Evolutionary conservation across 2,113 vertebrate genomes (phyloP).

Genomic region (Microcebus lehilahytsara): DNA sequence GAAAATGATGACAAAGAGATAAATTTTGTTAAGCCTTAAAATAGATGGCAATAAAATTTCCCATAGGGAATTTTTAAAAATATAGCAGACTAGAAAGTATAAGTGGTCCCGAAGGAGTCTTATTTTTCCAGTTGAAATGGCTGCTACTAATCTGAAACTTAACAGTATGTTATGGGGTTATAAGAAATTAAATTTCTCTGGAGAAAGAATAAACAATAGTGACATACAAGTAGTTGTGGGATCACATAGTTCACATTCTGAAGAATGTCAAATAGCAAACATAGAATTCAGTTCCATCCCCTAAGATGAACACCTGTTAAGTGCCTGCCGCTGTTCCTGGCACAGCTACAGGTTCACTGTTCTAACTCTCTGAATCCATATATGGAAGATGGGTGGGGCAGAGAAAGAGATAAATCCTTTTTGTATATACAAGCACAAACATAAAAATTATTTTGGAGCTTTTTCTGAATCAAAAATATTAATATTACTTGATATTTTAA

Average conservation of each 20-base stretch:
- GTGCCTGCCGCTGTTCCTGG: not conserved
- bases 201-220: conserved; percentile 34
- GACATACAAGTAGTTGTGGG: not conserved
- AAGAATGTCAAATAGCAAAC: not conserved
- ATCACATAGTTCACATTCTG: not conserved
- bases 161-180: not conserved
- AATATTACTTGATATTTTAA: not conserved
- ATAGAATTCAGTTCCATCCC: not conserved
- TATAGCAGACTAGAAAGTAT: conserved; percentile 66
- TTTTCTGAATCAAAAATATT: not conserved
- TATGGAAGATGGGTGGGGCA: not conserved
- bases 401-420: not conserved
- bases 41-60: conserved; percentile 5
- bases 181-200: conserved; percentile 56
- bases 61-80: conserved; percentile 34
- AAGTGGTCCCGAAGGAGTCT: conserved; percentile 59
- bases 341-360: not conserved
- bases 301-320: not conserved
- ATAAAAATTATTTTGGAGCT: not conserved
- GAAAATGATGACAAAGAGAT: conserved; percentile 43
- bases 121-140: conserved; percentile 64
- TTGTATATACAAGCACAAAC: not conserved
- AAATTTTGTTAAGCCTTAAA: not conserved
- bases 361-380: not conserved
- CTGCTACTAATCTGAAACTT: conserved; percentile 59